A percentile compares a stretch with the other conserved stretches of the same genome.
Conservation (phyloP, 2,888 invertebrate genomes). For the Cosmia pyralina region DNA sequence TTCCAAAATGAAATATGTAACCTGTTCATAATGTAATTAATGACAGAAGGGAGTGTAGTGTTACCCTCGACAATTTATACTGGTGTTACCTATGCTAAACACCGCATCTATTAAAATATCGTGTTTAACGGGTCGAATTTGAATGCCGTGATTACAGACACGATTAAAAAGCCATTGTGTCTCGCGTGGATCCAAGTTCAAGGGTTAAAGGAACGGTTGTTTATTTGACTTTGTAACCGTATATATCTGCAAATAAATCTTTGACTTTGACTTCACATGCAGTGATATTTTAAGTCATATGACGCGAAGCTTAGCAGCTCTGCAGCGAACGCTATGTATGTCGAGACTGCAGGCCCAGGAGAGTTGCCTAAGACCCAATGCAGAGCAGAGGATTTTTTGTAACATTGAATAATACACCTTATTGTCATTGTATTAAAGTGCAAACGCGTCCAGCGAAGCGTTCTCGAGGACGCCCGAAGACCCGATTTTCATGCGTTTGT, state of each 20-base stretch:
- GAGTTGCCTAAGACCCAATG: no score
- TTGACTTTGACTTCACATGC: background rate
- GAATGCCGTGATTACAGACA: no score
- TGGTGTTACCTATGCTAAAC: conserved; percentile 2
- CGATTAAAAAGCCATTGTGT: no score
- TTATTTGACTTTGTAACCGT: no score
- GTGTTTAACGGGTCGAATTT: no score
- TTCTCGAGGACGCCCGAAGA: background rate
- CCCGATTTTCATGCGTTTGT: background rate
- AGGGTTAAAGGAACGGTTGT: background rate
- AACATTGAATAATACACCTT: conserved; percentile 1
- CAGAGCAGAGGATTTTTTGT: background rate
- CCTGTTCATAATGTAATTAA: background rate
- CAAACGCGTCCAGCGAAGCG: background rate
- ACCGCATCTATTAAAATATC: background rate
- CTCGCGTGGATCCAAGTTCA: no score
- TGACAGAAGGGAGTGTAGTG: background rate
- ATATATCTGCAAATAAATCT: no score
- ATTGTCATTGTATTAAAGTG: background rate
- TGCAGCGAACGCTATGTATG: no score
- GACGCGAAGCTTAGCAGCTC: conserved; percentile 7
- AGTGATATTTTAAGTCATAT: background rate
- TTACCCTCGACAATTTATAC: background rate
- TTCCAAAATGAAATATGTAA: conserved; percentile 16
- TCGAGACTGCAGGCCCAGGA: no score